Conservation (phyloP, 2,888 invertebrate species). For the Lasioglossum oenotherae region DNA sequence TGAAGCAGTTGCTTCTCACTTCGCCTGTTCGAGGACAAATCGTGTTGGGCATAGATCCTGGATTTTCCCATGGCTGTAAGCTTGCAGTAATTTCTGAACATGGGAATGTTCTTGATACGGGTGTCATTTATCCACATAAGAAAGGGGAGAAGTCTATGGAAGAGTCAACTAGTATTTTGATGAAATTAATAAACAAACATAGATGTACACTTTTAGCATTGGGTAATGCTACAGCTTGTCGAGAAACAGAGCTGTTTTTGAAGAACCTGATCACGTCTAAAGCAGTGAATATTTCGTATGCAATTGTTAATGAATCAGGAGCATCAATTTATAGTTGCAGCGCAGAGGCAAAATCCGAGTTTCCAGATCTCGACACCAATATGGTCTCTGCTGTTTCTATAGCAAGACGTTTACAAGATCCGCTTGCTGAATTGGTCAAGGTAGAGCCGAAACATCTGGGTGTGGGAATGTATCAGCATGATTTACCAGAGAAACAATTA, state of each 20-base stretch:
- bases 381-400: conserved; percentile 91
- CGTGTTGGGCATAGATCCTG: conserved; percentile 96
- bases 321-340: conserved; percentile 97
- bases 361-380: conserved; percentile 93
- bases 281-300: conserved; percentile 88
- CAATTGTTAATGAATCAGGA: conserved; percentile 95
- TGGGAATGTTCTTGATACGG: conserved; percentile 89
- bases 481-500: conserved; percentile 92
- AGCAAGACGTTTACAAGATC: conserved; percentile 95
- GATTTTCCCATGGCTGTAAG: conserved; percentile 95
- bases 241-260: conserved; percentile 93
- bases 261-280: conserved; percentile 86
- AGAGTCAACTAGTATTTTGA: conserved; percentile 81
- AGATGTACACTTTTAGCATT: conserved; percentile 92
- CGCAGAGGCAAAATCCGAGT: conserved; percentile 92
- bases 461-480: conserved; percentile 98
- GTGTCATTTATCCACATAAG: conserved; percentile 88
- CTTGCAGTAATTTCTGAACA: conserved; percentile 91
- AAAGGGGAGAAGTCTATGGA: conserved; percentile 55
- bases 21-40: conserved; percentile 92
- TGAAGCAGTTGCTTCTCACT: conserved; percentile 92
- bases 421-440: conserved; percentile 95
- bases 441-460: conserved; percentile 97
- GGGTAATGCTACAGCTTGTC: conserved; percentile 96
- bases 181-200: conserved; percentile 86